phyloP scores from a whole-genome alignment of 2,797 vertebrate species.

The Tadarida brasiliensis region DNA sequence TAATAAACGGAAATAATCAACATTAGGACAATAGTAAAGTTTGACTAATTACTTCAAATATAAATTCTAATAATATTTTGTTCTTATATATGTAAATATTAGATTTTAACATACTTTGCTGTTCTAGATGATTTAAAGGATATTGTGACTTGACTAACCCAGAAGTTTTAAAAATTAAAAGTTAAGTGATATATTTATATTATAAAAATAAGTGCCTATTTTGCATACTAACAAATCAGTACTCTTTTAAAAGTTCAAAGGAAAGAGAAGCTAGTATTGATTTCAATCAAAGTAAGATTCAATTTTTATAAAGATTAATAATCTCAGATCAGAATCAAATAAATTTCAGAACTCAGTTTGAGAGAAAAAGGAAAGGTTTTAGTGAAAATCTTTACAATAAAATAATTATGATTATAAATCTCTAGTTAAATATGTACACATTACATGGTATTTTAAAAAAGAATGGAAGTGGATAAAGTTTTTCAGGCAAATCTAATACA shows the following conservation, averaged over 20 bases:
- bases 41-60: conserved; percentile 33
- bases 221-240: conserved; percentile 71
- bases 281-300: conserved; percentile 34
- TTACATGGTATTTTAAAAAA: conserved; percentile 90
- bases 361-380: conserved; percentile 89
- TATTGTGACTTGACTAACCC: conserved; percentile 28
- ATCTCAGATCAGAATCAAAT: conserved; percentile 82
- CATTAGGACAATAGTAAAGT: conserved; percentile 10
- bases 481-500: conserved; percentile 87
- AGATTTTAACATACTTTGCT: conserved; percentile 42
- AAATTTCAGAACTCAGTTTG: conserved; percentile 85
- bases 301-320: conserved; percentile 68
- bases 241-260: conserved; percentile 61
- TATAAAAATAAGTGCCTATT: conserved; percentile 66
- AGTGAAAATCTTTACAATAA: conserved; percentile 95
- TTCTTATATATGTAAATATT: conserved; percentile 38
- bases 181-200: conserved; percentile 52
- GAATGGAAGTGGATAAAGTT: conserved; percentile 88
- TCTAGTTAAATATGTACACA: conserved; percentile 94
- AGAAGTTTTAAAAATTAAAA: conserved; percentile 64
- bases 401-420: conserved; percentile 94
- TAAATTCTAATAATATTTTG: conserved; percentile 60
- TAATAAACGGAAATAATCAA: conserved; percentile 35
- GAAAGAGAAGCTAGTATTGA: conserved; percentile 46
- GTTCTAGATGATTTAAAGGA: conserved; percentile 50